Conservation (phyloP, 23 tunicate genomes). For the Clavelina lepadiformis region DNA sequence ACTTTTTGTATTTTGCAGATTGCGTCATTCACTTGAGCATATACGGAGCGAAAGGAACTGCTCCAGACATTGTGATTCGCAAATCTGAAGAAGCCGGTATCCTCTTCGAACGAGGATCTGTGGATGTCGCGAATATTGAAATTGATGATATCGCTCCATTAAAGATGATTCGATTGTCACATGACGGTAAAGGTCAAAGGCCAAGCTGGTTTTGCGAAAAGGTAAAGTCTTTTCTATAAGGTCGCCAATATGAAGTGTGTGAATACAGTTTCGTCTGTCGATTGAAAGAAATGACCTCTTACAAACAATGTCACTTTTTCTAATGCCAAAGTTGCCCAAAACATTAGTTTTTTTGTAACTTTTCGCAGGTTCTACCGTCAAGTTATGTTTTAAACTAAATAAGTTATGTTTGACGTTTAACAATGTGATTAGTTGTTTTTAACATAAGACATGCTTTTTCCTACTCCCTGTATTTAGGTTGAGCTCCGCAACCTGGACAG, state of each 20-base stretch:
- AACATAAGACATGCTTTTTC: no score
- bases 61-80: conserved; percentile 46
- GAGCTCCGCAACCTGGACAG: conserved; percentile 67
- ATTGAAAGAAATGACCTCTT: no score
- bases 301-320: no score
- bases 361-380: no score
- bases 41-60: conserved; percentile 75
- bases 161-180: conserved; percentile 73
- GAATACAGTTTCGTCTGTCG: no score
- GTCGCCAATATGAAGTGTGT: no score
- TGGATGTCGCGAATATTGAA: conserved; percentile 62
- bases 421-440: no score
- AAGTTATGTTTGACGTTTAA: no score
- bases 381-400: no score
- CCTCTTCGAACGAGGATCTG: conserved; percentile 81
- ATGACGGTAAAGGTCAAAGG: conserved; percentile 74
- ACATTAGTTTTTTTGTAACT: no score
- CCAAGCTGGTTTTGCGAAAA: conserved; percentile 93
- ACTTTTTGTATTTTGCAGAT: conserved; percentile 26
- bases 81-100: conserved; percentile 91
- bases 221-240: conserved; percentile 21
- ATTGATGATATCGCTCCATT: conserved; percentile 80
- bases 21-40: conserved; percentile 54
- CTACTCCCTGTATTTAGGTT: conserved; percentile 29
- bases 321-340: no score